These are phyloP conservation scores for Telmatherina bonti DNA, from an alignment of 2,797 vertebrate genomes.

Conservation along the genomic window DNA sequence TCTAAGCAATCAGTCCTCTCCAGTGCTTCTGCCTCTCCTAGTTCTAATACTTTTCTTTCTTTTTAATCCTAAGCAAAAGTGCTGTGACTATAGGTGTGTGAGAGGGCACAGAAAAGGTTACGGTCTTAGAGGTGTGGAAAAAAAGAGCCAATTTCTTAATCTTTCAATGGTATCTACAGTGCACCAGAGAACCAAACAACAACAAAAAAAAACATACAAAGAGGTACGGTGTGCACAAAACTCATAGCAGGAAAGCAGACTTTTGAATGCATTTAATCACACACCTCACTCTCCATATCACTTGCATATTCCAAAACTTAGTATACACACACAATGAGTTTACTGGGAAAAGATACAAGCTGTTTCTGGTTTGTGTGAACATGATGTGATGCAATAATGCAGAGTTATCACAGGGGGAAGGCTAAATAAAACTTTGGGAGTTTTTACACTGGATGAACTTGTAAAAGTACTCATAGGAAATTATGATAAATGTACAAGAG, in stretches of 20 bases:
- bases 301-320: background rate
- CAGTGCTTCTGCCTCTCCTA: background rate
- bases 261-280: background rate
- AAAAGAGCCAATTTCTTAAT: constrained; percentile 43
- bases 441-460: too few species aligned
- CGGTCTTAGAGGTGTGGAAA: constrained; percentile 71
- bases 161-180: constrained; percentile 17
- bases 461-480: too few species aligned
- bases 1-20: background rate
- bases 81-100: constrained; percentile 50
- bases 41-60: background rate
- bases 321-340: background rate
- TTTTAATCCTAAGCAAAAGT: background rate
- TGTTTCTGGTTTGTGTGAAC: background rate
- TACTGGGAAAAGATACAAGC: background rate
- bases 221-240: background rate
- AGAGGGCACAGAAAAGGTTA: constrained; percentile 80
- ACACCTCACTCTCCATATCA: background rate
- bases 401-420: too few species aligned
- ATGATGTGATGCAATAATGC: background rate
- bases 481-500: too few species aligned
- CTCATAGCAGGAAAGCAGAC: background rate
- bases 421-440: too few species aligned
- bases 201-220: constrained; percentile 11
- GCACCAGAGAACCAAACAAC: constrained; percentile 10